Percentiles rank a stretch among this genome's conserved stretches.
These are phyloP conservation scores for Oreotrochilus melanogaster DNA, from an alignment of 2,113 vertebrate genomes.

Conservation along the genomic window DNA sequence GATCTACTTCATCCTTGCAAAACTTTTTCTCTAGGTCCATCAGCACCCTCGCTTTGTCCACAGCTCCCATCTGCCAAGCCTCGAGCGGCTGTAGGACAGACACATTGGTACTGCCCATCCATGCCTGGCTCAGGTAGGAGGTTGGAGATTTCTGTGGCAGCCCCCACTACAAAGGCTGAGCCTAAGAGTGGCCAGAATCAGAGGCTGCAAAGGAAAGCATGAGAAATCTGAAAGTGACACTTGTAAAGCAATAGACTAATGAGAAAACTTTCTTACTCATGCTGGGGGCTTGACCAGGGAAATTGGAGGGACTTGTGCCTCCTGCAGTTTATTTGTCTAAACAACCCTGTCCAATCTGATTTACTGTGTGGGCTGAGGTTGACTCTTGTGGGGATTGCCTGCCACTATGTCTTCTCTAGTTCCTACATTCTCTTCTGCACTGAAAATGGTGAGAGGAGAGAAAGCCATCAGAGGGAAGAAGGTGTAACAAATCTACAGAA, in stretches of 20 bases:
- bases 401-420: neutral
- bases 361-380: neutral
- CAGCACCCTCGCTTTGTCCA: neutral
- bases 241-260: neutral
- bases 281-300: neutral
- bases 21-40: neutral
- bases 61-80: neutral
- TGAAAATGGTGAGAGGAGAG: neutral
- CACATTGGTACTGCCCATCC: fast-evolving
- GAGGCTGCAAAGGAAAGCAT: neutral
- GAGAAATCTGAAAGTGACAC: neutral
- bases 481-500: neutral
- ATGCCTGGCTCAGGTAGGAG: neutral
- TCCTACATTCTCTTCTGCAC: neutral
- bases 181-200: fast-evolving
- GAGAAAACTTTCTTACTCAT: neutral
- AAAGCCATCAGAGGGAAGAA: fast-evolving
- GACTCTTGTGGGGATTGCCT: fast-evolving
- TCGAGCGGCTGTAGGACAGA: fast-evolving
- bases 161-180: neutral
- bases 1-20: neutral
- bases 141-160: fast-evolving
- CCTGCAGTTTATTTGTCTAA: neutral
- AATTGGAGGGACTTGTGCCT: neutral
- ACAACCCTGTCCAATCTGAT: fast-evolving